These are phyloP conservation scores for Tachystola acroxantha DNA, from an alignment of 2,888 invertebrate species.

Conservation along the genomic window DNA sequence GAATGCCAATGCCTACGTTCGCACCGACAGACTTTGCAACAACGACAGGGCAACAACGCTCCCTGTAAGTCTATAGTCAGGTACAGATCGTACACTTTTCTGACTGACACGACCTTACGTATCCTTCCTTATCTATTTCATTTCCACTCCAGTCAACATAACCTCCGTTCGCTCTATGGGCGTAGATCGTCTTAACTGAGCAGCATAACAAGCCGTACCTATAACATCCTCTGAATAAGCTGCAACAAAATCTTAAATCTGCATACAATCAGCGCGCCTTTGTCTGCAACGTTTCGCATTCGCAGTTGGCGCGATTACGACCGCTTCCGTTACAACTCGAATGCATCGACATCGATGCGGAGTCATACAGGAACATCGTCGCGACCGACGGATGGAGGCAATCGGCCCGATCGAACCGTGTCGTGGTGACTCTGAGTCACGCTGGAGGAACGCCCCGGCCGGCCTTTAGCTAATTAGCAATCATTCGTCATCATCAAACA, in stretches of 20 bases:
- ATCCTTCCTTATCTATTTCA: background rate
- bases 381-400: slow-evolving; percentile 24
- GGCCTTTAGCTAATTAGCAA: slow-evolving; percentile 62
- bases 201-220: too few relatives aligned
- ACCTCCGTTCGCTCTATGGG: too few relatives aligned
- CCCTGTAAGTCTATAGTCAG: too few relatives aligned
- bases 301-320: slow-evolving; percentile 24
- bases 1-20: slow-evolving; percentile 60
- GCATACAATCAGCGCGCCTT: slow-evolving; percentile 11
- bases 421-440: slow-evolving; percentile 41
- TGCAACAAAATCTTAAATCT: slow-evolving; percentile 4
- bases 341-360: slow-evolving; percentile 21
- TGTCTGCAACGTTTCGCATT: slow-evolving; percentile 25
- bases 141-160: too few relatives aligned
- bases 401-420: slow-evolving; percentile 30
- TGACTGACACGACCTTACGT: too few relatives aligned
- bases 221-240: background rate
- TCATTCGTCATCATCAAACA: slow-evolving; percentile 59
- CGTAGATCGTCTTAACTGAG: too few relatives aligned
- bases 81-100: too few relatives aligned
- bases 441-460: slow-evolving; percentile 54
- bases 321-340: slow-evolving; percentile 28
- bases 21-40: background rate
- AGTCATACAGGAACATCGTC: slow-evolving; percentile 40
- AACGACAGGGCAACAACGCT: background rate